These are phyloP conservation scores for Morone saxatilis DNA, from an alignment of 2,113 vertebrate genomes.

Conservation along the genomic window DNA sequence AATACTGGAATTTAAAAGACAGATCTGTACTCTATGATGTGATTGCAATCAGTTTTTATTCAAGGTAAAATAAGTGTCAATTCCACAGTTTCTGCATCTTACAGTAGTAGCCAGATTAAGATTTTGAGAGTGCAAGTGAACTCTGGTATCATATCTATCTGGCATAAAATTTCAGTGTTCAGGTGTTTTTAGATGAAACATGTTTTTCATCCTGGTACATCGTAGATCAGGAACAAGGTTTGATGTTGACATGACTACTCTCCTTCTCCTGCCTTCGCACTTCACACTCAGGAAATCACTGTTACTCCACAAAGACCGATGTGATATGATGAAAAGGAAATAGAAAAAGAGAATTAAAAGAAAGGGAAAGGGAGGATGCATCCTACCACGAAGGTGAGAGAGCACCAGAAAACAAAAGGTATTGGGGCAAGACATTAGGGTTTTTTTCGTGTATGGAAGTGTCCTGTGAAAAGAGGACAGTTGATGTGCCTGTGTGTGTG, in stretches of 20 bases:
- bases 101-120: background rate
- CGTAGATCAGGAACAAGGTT: slow-evolving; percentile 10
- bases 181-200: slow-evolving; percentile 50
- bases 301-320: background rate
- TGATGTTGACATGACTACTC: slow-evolving; percentile 12
- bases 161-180: background rate
- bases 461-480: background rate
- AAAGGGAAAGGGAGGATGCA: background rate
- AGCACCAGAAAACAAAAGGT: background rate
- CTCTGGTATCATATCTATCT: background rate
- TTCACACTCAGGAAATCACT: background rate
- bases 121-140: background rate
- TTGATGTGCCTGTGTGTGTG: background rate
- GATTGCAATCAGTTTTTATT: background rate
- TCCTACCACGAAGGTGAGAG: background rate
- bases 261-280: background rate
- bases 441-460: background rate
- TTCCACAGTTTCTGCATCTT: background rate
- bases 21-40: background rate
- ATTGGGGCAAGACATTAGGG: no score
- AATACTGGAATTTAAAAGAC: background rate
- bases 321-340: background rate
- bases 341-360: background rate
- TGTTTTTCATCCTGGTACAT: slow-evolving; percentile 9
- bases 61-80: background rate